Conservation (phyloP, 2,888 invertebrate genomes). For the Neoscelio sp. region DNA sequence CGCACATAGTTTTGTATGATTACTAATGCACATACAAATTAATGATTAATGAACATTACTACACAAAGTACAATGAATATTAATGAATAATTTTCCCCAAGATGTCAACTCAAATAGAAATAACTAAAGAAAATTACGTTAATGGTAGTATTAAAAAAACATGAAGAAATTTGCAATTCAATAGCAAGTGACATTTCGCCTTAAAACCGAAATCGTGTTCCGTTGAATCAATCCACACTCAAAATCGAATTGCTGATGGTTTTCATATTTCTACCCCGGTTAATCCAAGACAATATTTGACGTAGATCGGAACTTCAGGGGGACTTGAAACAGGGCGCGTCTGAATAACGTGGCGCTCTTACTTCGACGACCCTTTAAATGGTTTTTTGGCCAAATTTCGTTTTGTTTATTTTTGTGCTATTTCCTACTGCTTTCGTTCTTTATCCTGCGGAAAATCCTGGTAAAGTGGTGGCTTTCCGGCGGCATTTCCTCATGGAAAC, state of each 20-base stretch:
- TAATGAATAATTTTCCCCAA: too few relatives aligned
- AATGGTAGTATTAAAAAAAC: too few relatives aligned
- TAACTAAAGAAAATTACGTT: too few relatives aligned
- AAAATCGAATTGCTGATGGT: constrained; percentile 22
- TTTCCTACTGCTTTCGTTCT: constrained; percentile 69
- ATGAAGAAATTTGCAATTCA: too few relatives aligned
- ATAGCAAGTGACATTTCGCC: too few relatives aligned
- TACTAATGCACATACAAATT: too few relatives aligned
- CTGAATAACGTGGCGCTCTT: constrained; percentile 32
- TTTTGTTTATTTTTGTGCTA: constrained; percentile 59
- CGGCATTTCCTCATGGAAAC: constrained; percentile 68
- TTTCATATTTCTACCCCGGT: background rate
- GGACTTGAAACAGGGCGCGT: constrained; percentile 28
- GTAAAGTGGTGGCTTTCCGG: constrained; percentile 71
- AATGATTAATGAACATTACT: too few relatives aligned
- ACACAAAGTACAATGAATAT: too few relatives aligned
- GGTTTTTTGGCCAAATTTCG: constrained; percentile 57
- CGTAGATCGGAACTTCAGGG: constrained; percentile 26
- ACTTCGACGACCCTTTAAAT: constrained; percentile 63
- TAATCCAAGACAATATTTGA: constrained; percentile 48
- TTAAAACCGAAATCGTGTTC: constrained; percentile 4
- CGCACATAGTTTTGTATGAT: too few relatives aligned
- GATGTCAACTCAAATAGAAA: too few relatives aligned
- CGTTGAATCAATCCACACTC: background rate
- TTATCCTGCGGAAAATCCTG: constrained; percentile 71